Evolutionary conservation across 2,797 vertebrate genomes (phyloP), one percentile per base, ranked within the genome.

Genomic region (Dipus sagitta): DNA sequence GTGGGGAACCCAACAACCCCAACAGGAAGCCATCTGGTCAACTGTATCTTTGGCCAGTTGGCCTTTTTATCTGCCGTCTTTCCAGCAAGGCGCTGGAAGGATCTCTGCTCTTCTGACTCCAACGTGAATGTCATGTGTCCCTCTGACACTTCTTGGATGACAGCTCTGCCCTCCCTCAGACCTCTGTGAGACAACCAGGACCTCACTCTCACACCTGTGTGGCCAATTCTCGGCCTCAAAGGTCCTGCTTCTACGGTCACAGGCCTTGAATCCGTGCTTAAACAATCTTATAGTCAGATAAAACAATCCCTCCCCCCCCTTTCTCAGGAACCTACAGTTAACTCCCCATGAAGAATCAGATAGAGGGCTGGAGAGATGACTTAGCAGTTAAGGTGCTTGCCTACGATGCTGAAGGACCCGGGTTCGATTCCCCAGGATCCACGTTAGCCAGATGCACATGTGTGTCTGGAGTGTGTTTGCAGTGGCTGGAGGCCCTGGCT

Each of bases 261-360:
- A 71, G 42, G 17, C 42, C 80, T 94, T 84, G 76, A 88, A 81
- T 60, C 17, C n/a, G 52, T 24, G 72, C 28, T 93, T 80, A 84
- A 67, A 60, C 42, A 47, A 47, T 65, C 34, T 79, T 91, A 70
- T 21, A 92, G 67, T 14, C 32, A 75, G 58, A 10, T 58, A 30
- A 68, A 52, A 58, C 13, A 34, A 42, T 4, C 34, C 42, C 52
- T n/a, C 60, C 67, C 52, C 9, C 21, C 11, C 9, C 28, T 32
- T 72, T 84, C 24, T 68, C 62, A 54, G 67, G 54, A 94, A 81
- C 18, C 26, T 78, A 75, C 2, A 90, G 71, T 47, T 13, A 20
- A 47, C 28, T 32, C 23, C 26, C 58, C 42, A 47, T 47, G 42
- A 47, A 47, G 42, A 47, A 47, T 47, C 42, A 47, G 6, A 47